Evolutionary conservation across 2,888 invertebrate genomes (phyloP), one percentile per base, ranked within the genome.

Genomic region (Cheilosia pagana): DNA sequence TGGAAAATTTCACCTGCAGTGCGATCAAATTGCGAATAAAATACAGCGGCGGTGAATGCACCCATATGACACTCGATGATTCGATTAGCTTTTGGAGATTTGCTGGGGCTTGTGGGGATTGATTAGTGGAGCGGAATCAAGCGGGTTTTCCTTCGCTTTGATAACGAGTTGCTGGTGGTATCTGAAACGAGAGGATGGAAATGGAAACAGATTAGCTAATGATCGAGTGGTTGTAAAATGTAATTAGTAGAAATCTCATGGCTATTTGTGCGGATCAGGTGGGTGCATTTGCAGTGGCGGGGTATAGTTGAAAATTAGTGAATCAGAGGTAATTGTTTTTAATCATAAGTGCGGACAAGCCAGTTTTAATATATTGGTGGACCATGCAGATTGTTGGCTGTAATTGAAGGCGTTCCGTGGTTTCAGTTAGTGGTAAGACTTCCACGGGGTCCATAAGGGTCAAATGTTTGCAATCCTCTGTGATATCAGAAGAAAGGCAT

Each of bases 1-100:
- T 83, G 68, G 78, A 77, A 74, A 78, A 74, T 78, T 78, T 83
- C 83, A 83, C 79, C 77, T 77, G 55, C 67, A 31, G 83, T 77
- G 63, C 59, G 68, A 83, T 78, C 67, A 52, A 68, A 68, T 78
- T 74, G 62, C 72, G 52, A 74, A 62, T 62, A 70, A 67, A 52
- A 55, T 71, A 62, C 59, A 71, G 71, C 25, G 60, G 75, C 68
- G 81, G 85, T 86, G 71, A 81, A 65, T 76, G 85, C 65, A 76
- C 81, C 81, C 71, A 77, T 72, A 55, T 67, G 65, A 70, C 57
- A 41, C 31, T 60, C 28, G 70, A 45, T 55, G 60, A 55, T 12
- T 53, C 19, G 62, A 63, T 68, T 68, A 39, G 6, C 63, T 63
- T 68, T 70, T 41, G n/a, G 3, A 35, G 41, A 25, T 31, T 31